Conservation (phyloP, 1,140 invertebrate species). For the Triops cancriformis region DNA sequence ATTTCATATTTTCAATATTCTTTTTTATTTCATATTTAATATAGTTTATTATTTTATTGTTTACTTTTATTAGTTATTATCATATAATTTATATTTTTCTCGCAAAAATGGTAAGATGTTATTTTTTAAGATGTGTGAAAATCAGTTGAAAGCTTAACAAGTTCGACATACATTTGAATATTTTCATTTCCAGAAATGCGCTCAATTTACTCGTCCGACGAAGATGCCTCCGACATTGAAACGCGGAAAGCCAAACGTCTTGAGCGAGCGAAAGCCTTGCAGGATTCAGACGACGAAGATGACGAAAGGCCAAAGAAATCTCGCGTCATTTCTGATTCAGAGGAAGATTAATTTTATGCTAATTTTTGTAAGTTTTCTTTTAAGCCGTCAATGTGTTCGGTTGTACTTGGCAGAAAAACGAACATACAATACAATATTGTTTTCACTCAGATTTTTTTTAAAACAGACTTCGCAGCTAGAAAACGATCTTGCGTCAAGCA, state of each 20-base stretch:
- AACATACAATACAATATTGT: background rate
- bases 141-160: too few species aligned
- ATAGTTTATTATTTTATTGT: constrained; percentile 23
- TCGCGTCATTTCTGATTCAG: constrained; percentile 20
- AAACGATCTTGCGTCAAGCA: background rate
- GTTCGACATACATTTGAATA: too few species aligned
- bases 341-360: background rate
- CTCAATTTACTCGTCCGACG: constrained; percentile 82
- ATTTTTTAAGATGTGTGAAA: too few species aligned
- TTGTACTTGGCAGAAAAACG: background rate
- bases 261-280: constrained; percentile 68
- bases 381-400: constrained; percentile 8
- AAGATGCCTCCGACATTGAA: constrained; percentile 80
- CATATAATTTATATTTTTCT: too few species aligned
- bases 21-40: too few species aligned
- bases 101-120: too few species aligned
- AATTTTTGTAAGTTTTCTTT: background rate
- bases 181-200: constrained; percentile 34
- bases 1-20: too few species aligned
- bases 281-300: constrained; percentile 67
- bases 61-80: too few species aligned
- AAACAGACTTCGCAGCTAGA: background rate
- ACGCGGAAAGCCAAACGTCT: constrained; percentile 58
- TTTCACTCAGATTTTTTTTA: background rate
- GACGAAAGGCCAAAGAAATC: constrained; percentile 22